These are phyloP conservation scores for Lagodon rhomboides DNA, from an alignment of 2,797 vertebrate species.

Conservation along the genomic window DNA sequence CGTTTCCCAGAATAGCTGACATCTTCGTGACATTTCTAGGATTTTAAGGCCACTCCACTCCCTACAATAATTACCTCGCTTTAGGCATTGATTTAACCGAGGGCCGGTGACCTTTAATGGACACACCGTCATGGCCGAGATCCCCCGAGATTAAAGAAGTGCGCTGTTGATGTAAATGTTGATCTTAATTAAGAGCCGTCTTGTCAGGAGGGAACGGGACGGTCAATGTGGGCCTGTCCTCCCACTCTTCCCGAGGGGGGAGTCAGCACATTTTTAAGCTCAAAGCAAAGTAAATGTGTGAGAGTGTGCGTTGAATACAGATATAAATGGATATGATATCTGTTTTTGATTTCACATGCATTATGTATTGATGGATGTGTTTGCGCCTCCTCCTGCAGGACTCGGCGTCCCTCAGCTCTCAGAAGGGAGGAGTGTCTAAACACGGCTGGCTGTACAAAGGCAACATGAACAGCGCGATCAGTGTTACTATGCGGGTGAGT, in stretches of 20 bases:
- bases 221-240: slow-evolving; percentile 11
- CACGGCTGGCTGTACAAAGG: slow-evolving; percentile 99
- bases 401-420: slow-evolving; percentile 94
- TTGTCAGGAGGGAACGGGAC: neutral
- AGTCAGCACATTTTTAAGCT: slow-evolving; percentile 36
- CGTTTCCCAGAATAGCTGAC: slow-evolving; percentile 16
- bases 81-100: slow-evolving; percentile 45
- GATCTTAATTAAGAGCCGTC: slow-evolving; percentile 49
- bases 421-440: slow-evolving; percentile 96
- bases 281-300: slow-evolving; percentile 1
- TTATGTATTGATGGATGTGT: slow-evolving; percentile 21
- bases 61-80: slow-evolving; percentile 38
- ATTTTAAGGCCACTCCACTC: slow-evolving; percentile 39
- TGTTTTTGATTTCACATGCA: neutral
- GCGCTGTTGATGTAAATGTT: slow-evolving; percentile 35
- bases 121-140: slow-evolving; percentile 24
- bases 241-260: slow-evolving; percentile 1
- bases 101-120: slow-evolving; percentile 58
- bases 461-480: slow-evolving; percentile 99
- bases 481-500: slow-evolving; percentile 97
- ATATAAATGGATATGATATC: neutral
- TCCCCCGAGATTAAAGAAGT: slow-evolving; percentile 41
- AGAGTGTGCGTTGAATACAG: neutral
- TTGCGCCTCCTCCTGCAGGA: slow-evolving; percentile 84
- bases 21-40: slow-evolving; percentile 33